Percentiles rank a stretch among this genome's conserved stretches.
Evolutionary conservation across 2,888 invertebrate genomes (phyloP).

Genomic region (Eledona agricola): DNA sequence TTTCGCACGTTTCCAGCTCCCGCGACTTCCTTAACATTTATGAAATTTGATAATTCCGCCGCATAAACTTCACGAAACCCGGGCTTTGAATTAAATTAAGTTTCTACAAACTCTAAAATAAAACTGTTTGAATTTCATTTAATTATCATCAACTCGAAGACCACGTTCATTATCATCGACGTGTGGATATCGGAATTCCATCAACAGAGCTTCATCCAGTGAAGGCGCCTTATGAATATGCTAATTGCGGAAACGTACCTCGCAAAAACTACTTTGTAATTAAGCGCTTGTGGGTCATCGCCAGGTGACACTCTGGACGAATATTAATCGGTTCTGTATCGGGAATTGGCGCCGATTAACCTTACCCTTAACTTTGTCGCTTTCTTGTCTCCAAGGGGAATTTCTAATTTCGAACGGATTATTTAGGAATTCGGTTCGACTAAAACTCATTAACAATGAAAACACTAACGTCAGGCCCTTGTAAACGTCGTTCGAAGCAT

Average conservation of each 20-base stretch:
- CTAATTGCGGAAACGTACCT: slow-evolving; percentile 19
- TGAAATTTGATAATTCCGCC: slow-evolving; percentile 18
- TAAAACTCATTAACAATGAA: slow-evolving; percentile 27
- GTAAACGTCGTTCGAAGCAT: slow-evolving; percentile 24
- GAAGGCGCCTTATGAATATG: slow-evolving; percentile 25
- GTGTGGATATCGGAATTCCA: slow-evolving; percentile 19
- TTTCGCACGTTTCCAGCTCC: slow-evolving; percentile 5
- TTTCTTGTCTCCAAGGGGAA: slow-evolving; percentile 14
- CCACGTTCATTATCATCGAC: slow-evolving; percentile 5
- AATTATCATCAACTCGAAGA: slow-evolving; percentile 6
- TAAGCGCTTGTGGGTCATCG: too few species aligned
- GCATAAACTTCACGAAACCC: slow-evolving; percentile 7
- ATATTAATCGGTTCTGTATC: too few species aligned
- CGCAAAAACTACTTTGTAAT: too few species aligned
- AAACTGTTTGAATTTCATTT: slow-evolving; percentile 2
- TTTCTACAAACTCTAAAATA: too few species aligned
- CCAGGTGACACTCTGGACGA: too few species aligned
- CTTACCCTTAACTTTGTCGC: slow-evolving; percentile 11
- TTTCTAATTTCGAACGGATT: slow-evolving; percentile 35
- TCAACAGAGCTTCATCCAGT: slow-evolving; percentile 16
- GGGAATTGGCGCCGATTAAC: too few species aligned
- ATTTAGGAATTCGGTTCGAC: slow-evolving; percentile 21
- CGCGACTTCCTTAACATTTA: slow-evolving; percentile 16
- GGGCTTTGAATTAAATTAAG: slow-evolving; percentile 6
- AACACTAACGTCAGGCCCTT: slow-evolving; percentile 22